Conservation (phyloP, 2,113 vertebrate species). For the Falco punctatus region DNA sequence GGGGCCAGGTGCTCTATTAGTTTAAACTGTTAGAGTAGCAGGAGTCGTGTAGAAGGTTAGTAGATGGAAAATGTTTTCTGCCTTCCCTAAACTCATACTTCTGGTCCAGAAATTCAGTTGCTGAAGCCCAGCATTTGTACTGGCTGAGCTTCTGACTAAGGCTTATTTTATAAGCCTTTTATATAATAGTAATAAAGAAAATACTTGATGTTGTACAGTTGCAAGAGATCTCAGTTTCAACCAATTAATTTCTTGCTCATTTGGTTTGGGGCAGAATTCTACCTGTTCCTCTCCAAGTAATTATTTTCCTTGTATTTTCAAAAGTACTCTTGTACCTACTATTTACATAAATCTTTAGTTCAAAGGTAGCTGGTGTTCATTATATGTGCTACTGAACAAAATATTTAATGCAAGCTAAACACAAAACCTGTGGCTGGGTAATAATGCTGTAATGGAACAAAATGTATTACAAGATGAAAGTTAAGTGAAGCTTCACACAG, state of each 20-base stretch:
- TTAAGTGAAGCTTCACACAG: background rate
- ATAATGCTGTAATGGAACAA: background rate
- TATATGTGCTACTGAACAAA: background rate
- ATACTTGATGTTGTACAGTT: background rate
- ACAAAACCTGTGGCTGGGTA: background rate
- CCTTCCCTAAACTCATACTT: background rate
- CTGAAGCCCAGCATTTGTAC: background rate
- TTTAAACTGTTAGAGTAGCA: background rate
- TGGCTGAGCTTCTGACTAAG: background rate
- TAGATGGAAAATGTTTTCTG: constrained; percentile 29
- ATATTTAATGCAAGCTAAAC: background rate
- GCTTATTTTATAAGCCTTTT: background rate
- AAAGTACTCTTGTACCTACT: background rate
- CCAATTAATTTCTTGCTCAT: background rate
- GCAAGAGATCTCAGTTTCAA: background rate
- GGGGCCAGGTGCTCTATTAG: constrained; percentile 34
- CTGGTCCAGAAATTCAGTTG: background rate
- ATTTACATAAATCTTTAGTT: background rate
- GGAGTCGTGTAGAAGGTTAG: background rate
- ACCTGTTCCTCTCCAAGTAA: background rate
- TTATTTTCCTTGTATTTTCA: background rate
- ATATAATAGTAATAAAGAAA: background rate
- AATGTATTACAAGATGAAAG: background rate
- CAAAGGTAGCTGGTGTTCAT: background rate
- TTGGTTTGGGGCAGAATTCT: background rate